Conservation (phyloP, 2,888 invertebrate genomes). For the Drosophila atripex region DNA sequence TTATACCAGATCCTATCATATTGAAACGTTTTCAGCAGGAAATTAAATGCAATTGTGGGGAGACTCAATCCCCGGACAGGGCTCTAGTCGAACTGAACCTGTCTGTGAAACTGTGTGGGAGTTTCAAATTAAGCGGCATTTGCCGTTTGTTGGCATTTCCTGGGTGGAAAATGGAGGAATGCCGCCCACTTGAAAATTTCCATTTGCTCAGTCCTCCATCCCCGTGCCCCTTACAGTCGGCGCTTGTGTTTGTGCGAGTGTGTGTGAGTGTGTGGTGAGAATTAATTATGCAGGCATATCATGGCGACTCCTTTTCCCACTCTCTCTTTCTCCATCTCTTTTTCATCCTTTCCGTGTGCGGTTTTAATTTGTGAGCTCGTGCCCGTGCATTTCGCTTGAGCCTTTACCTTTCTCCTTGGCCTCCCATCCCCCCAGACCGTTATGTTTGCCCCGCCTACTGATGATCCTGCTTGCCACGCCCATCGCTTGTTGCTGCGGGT, state of each 20-base stretch:
- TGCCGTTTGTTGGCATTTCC: conserved; percentile 71
- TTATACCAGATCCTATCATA: conserved; percentile 17
- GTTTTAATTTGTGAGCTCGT: conserved; percentile 69
- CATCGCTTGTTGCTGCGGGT: conserved; percentile 23
- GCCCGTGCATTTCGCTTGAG: conserved; percentile 36
- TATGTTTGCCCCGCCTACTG: conserved; percentile 19
- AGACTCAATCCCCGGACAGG: conserved; percentile 37
- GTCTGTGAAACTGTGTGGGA: conserved; percentile 24
- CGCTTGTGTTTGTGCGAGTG: conserved; percentile 26
- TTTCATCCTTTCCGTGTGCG: conserved; percentile 55
- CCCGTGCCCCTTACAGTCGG: background rate
- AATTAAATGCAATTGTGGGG: conserved; percentile 70
- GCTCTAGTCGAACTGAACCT: conserved; percentile 57
- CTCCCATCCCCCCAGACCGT: background rate
- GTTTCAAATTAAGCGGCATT: conserved; percentile 71
- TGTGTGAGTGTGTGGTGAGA: conserved; percentile 48
- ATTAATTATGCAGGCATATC: conserved; percentile 79
- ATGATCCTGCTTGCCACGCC: conserved; percentile 17
- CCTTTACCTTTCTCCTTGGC: conserved; percentile 28
- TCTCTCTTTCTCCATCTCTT: conserved; percentile 7
- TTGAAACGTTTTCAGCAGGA: conserved; percentile 57
- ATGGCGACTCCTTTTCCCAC: conserved; percentile 60
- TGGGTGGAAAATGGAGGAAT: conserved; percentile 29
- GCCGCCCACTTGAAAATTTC: conserved; percentile 51
- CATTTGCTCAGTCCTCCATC: background rate